Evolutionary conservation across 2,888 invertebrate genomes (phyloP), one percentile per base, ranked within the genome.

Genomic region (Agonopterix heracliana): DNA sequence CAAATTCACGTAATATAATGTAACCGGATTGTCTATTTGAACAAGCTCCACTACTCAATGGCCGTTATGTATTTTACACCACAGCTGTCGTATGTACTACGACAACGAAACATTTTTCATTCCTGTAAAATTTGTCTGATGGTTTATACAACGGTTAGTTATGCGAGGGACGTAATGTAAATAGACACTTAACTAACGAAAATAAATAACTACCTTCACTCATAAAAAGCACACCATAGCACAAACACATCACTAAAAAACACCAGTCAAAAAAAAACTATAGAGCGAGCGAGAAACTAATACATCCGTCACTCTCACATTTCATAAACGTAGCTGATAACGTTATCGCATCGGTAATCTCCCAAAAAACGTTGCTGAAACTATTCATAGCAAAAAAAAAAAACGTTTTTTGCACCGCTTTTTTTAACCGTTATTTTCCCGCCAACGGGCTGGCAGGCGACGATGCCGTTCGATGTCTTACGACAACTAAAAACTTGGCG

Each of bases 401-500:
- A 60, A 61, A 60, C 60, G 61, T 62, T 71, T 68, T 68, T 56
- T 54, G 45, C 47, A 43, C 59, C 63, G 68, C 70, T 68, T 67
- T 56, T 54, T 45, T 45, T 40, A 52, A 54, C 56, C 55, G 56
- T 63, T 45, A 13, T 56, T 66, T 58, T 55, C 51, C 53, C 60
- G 64, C 56, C 60, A 52, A 45, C 38, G 59, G 50, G 55, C 61
- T 26, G 26, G 59, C 60, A 71, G 66, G 71, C 82, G 81, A 71
- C 79, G 68, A 62, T 68, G 70, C 68, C 66, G 66, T 57, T 54
- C 82, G 78, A 66, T 64, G 84, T 75, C 85, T 80, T 81, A 63
- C 68, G 69, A 64, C 76, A 71, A 88, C 87, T 88, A 88, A 88
- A 88, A 88, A 88, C 79, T 76, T 60, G 68, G 53, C 57, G 61